phyloP scores from a whole-genome alignment of 1,140 invertebrate genomes.

The Bombus terrestris region DNA sequence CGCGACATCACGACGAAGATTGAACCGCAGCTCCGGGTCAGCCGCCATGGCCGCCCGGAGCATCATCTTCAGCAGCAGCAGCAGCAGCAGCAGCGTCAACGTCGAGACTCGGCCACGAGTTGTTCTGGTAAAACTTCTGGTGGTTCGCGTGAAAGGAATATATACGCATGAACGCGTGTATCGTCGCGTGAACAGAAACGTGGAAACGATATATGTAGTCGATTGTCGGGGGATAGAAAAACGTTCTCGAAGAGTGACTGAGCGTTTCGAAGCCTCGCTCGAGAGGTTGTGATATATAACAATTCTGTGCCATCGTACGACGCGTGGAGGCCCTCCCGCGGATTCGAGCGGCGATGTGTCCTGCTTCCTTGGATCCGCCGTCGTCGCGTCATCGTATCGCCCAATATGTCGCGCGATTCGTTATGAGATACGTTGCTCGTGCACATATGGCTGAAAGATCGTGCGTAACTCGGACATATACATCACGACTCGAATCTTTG shows the following conservation, averaged over 20 bases:
- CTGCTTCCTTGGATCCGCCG: slow-evolving; percentile 13
- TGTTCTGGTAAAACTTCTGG: slow-evolving; percentile 76
- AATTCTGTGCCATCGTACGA: slow-evolving; percentile 67
- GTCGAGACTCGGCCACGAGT: slow-evolving; percentile 74
- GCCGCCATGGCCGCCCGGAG: slow-evolving; percentile 82
- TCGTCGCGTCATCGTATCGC: slow-evolving; percentile 23
- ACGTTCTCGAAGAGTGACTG: slow-evolving; percentile 40
- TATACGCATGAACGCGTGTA: not conserved
- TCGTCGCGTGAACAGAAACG: not conserved
- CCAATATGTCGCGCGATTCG: not conserved
- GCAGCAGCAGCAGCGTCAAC: slow-evolving; percentile 46
- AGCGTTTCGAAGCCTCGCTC: slow-evolving; percentile 54
- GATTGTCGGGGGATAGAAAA: slow-evolving; percentile 3
- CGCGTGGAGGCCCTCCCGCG: slow-evolving; percentile 35
- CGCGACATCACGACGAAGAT: slow-evolving; percentile 85
- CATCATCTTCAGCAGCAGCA: slow-evolving; percentile 57
- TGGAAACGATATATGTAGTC: not conserved
- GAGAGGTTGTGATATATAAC: slow-evolving; percentile 66
- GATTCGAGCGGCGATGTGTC: slow-evolving; percentile 10
- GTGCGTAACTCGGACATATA: not conserved
- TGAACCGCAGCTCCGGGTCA: slow-evolving; percentile 85
- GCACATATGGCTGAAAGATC: not conserved
- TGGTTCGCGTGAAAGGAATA: not conserved
- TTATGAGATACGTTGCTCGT: not conserved
- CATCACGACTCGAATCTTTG: not conserved